Evolutionary conservation across 2,797 vertebrate species (phyloP), one percentile per base, ranked within the genome.

Genomic region (Alca torda): DNA sequence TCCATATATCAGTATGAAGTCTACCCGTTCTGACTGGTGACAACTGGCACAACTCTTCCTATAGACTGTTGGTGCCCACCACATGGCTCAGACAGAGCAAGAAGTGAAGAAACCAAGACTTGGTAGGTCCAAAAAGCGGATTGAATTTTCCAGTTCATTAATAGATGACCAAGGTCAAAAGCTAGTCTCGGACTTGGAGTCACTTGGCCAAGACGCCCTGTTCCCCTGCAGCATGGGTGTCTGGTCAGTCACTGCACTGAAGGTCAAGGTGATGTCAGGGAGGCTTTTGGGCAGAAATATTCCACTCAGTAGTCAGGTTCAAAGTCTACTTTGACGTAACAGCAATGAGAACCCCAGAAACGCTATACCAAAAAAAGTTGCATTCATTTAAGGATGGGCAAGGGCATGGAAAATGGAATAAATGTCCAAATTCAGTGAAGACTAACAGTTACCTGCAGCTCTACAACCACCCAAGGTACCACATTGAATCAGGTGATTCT

Each of bases 1-100:
- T 84, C 7, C 5, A 20, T 37, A 18, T 24, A 20, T 11, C 72
- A 31, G 13, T 17, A 35, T 31, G 45, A 89, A 90, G 43, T 50
- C 41, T 14, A 60, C 35, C 43, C 7, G 0, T 51, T 79, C 54
- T 1, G 2, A 41, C 20, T 2, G 3, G 25, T 30, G 59, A 50
- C 25, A 48, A 41, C 7, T 26, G 14, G 41, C 57, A 54, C 5
- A 53, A 60, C 23, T 86, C 53, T 74, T 79, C 51, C 37, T 37
- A 45, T 5, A 80, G 45, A 18, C 20, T 43, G 4, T 16, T 31
- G 18, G 53, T 15, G 63, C 18, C 41, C 21, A 16, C n/a, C 1
- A 1, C 25, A 3, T 6, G 53, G 70, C 69, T 78, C 88, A 59
- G 82, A 54, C 37, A 68, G n/a, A 54, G 19, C 45, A 73, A 65